Evolutionary conservation across 2,888 invertebrate species (phyloP).

Genomic region (Eristalis intricaria): DNA sequence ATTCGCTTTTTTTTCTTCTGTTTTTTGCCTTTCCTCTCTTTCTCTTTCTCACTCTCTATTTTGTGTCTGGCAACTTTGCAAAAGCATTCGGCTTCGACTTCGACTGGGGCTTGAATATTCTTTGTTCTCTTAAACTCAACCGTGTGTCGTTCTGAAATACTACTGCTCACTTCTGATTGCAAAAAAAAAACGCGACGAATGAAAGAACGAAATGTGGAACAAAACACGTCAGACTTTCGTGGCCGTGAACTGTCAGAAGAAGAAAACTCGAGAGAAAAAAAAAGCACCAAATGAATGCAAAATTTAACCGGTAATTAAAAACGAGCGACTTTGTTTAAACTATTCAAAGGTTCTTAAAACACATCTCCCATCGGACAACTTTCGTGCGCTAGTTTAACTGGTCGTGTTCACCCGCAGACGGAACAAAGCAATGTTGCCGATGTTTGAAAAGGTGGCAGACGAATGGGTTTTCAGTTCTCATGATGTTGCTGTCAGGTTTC

Average conservation of each 20-base stretch:
- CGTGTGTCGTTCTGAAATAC: background rate
- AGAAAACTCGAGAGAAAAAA: background rate
- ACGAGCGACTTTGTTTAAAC: background rate
- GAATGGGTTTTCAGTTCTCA: background rate
- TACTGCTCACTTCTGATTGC: background rate
- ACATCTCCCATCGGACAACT: conserved; percentile 16
- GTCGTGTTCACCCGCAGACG: conserved; percentile 12
- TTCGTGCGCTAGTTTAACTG: background rate
- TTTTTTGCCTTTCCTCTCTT: background rate
- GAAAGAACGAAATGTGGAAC: background rate
- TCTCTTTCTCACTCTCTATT: background rate
- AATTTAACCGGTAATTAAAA: background rate
- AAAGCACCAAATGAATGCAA: background rate
- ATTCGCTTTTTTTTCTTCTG: background rate
- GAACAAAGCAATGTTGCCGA: background rate
- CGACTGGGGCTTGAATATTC: background rate
- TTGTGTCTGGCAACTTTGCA: conserved; percentile 20
- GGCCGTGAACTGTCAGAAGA: conserved; percentile 1
- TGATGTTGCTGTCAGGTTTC: background rate
- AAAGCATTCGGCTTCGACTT: background rate
- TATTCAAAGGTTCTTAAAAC: background rate
- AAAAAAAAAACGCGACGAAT: background rate
- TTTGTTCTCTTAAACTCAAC: conserved; percentile 26
- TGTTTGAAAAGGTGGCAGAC: background rate
- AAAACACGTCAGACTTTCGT: conserved; percentile 31